Evolutionary conservation across 2,888 invertebrate genomes (phyloP).

Genomic region (Mimas tiliae): DNA sequence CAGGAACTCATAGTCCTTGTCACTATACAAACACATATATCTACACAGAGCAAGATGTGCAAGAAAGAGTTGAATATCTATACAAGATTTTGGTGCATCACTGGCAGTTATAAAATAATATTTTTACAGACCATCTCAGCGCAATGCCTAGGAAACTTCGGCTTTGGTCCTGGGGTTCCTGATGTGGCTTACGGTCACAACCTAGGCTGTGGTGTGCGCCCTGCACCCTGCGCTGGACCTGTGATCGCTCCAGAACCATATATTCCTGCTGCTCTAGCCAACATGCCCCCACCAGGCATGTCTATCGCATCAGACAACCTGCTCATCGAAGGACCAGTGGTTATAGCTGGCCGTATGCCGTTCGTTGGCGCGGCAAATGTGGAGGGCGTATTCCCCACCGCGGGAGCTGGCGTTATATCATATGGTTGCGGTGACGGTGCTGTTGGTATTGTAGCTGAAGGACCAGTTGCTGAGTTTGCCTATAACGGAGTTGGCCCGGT

Average conservation of each 20-base stretch:
- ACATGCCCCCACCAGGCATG: conserved; percentile 40
- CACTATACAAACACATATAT: no score
- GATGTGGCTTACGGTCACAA: conserved; percentile 6
- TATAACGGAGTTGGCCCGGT: conserved; percentile 4
- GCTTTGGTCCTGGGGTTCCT: conserved; percentile 9
- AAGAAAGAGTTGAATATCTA: no score
- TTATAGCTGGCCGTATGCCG: conserved; percentile 42
- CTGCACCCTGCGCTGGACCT: conserved; percentile 23
- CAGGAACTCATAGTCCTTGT: no score
- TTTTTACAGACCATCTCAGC: conserved; percentile 35
- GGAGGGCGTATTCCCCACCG: conserved; percentile 39
- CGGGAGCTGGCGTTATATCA: conserved; percentile 38
- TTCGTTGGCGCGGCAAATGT: conserved; percentile 42
- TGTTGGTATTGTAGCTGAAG: conserved; percentile 35
- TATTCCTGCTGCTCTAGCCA: neutral
- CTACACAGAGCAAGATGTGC: no score
- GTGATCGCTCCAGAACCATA: neutral
- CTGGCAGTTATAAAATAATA: neutral
- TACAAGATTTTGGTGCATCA: neutral
- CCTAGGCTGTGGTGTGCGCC: conserved; percentile 2
- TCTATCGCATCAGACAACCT: conserved; percentile 44
- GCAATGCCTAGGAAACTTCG: conserved; percentile 34
- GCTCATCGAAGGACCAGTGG: conserved; percentile 43
- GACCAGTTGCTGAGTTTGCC: conserved; percentile 10
- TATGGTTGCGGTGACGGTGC: conserved; percentile 43